These are phyloP conservation scores for Onychomys leucogaster DNA, from an alignment of 2,797 vertebrate genomes.

Conservation along the genomic window DNA sequence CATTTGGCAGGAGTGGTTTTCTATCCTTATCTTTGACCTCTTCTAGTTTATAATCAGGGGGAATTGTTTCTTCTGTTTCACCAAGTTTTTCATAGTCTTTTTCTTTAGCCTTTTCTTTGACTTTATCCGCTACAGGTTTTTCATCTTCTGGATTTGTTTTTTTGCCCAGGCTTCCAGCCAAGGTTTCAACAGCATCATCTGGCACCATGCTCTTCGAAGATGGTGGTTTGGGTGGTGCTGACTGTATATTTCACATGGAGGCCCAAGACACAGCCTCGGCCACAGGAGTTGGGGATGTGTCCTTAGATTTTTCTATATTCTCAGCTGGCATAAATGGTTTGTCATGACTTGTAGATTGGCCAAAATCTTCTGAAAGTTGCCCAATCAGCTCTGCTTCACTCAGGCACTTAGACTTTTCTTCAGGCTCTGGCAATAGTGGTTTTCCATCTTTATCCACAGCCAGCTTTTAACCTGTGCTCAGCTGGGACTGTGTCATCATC, in stretches of 20 bases:
- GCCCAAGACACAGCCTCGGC: slow-evolving; percentile 74
- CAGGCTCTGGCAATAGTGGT: slow-evolving; percentile 82
- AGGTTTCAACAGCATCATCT: slow-evolving; percentile 84
- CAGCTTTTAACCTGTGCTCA: slow-evolving; percentile 84
- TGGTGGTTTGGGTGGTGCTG: slow-evolving; percentile 59
- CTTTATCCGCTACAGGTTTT: slow-evolving; percentile 85
- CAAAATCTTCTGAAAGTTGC: slow-evolving; percentile 87
- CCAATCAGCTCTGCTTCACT: slow-evolving; percentile 86
- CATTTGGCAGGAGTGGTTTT: too few relatives aligned
- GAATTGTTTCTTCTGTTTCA: slow-evolving; percentile 89
- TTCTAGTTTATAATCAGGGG: slow-evolving; percentile 87
- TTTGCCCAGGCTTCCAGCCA: slow-evolving; percentile 86
- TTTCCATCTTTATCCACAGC: slow-evolving; percentile 87
- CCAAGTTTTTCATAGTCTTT: slow-evolving; percentile 86
- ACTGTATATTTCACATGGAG: slow-evolving; percentile 80
- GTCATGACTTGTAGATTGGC: slow-evolving; percentile 69
- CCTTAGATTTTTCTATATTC: slow-evolving; percentile 64
- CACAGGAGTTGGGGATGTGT: not conserved
- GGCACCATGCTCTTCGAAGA: slow-evolving; percentile 49
- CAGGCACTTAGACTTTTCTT: slow-evolving; percentile 87
- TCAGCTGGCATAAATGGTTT: slow-evolving; percentile 69
- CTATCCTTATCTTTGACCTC: too few relatives aligned
- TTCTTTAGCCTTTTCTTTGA: slow-evolving; percentile 87
- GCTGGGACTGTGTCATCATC: slow-evolving; percentile 85
- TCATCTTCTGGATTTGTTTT: slow-evolving; percentile 80